Evolutionary conservation across 2,888 invertebrate genomes (phyloP), one percentile per base, ranked within the genome.

Genomic region (Beris chalybata): DNA sequence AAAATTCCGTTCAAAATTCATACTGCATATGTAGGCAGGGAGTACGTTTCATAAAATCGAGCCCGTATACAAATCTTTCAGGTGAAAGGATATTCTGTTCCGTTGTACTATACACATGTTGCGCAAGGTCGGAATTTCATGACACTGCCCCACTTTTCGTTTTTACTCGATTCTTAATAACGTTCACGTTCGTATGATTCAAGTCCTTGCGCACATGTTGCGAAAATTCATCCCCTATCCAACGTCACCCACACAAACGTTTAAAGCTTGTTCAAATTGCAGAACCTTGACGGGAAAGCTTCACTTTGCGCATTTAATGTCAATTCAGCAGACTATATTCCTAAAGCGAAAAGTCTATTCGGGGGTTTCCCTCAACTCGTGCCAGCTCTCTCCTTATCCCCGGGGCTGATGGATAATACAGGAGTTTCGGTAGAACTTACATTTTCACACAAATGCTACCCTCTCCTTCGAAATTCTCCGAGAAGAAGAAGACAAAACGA

Each of bases 51-150:
- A 22, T 22, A 22, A 22, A 22, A 22, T 22, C 38, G 38, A 38
- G 7, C 30, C 30, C 58, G 29, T 38, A 31, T 4, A 15, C 30
- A 47, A n/a, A 59, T 59, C 22, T 22, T 22, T 59, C 58, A 59
- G 61, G 50, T 52, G 50, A 61, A 61, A 61, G 61, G 61, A 61
- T 61, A 38, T 9, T 38, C 38, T 5, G 9, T 7, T 38, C 7
- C 9, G 5, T 38, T 9, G 7, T 38, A 38, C 9, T 7, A 38
- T 38, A 61, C 61, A 61, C 61, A 61, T 61, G 61, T 61, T 61
- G 61, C 61, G 61, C 61, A 61, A 61, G 61, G 61, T 61, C 61
- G 61, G 61, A 61, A 61, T 52, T 61, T 52, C 61, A 52, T 61
- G 61, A 61, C 50, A 61, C 50, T 61, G 61, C 61, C 61, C 61